phyloP scores from a whole-genome alignment of 2,113 vertebrate species.

The Todiramphus saurophagus region DNA sequence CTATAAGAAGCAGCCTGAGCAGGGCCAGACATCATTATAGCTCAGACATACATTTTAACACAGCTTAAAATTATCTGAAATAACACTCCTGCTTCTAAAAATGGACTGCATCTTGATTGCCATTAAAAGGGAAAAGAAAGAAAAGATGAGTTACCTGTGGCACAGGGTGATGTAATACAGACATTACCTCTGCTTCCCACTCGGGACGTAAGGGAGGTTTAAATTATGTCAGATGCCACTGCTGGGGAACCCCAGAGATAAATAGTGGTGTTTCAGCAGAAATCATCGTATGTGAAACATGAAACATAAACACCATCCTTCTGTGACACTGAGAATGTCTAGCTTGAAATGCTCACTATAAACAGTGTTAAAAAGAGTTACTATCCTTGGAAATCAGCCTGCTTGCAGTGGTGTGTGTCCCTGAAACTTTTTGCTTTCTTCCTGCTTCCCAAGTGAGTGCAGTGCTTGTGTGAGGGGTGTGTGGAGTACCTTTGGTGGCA shows the following conservation, averaged over 20 bases:
- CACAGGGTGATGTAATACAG: neutral
- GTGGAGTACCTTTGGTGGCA: neutral
- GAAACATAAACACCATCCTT: conserved; percentile 38
- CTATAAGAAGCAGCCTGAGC: neutral
- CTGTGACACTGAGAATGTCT: neutral
- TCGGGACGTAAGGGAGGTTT: neutral
- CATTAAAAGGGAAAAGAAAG: neutral
- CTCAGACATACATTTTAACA: neutral
- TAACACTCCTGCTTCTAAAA: neutral
- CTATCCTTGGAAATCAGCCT: neutral
- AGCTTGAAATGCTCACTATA: neutral
- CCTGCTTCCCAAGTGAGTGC: neutral
- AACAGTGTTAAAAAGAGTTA: neutral
- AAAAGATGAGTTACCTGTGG: neutral
- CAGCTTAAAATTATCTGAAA: neutral
- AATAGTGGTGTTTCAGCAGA: conserved; percentile 12
- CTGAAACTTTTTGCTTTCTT: neutral
- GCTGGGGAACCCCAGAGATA: neutral
- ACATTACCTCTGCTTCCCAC: neutral
- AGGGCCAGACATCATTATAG: neutral
- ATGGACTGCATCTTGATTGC: neutral
- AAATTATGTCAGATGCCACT: neutral
- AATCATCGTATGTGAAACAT: neutral
- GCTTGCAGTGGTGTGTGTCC: neutral
- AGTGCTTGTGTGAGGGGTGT: neutral